A percentile compares a stretch with the other conserved stretches of the same genome.
Conservation (phyloP, 2,797 vertebrate species). For the Premnoplex brunnescens region DNA sequence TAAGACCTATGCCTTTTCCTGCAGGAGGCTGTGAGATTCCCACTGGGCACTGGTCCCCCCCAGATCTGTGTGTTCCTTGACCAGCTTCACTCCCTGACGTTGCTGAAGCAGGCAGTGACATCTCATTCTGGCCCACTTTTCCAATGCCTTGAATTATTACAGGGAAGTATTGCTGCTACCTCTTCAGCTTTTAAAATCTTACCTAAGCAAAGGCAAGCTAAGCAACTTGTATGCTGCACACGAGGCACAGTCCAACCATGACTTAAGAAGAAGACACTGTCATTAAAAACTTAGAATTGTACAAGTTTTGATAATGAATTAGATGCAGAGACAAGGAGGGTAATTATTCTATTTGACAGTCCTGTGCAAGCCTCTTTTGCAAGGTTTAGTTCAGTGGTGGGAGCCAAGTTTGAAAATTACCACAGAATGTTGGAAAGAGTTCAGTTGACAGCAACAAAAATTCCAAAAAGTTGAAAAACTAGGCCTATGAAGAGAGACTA, state of each 20-base stretch:
- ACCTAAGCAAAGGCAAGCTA: background rate
- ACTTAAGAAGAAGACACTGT: background rate
- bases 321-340: background rate
- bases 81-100: background rate
- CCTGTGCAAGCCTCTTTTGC: constrained; percentile 3
- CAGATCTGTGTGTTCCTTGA: background rate
- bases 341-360: constrained; percentile 14
- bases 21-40: background rate
- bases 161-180: background rate
- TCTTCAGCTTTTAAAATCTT: background rate
- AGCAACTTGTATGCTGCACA: background rate
- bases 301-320: background rate
- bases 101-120: background rate
- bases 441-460: background rate
- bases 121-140: background rate
- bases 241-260: background rate
- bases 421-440: background rate
- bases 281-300: background rate
- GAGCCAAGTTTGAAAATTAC: background rate
- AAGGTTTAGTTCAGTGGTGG: background rate
- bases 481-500: background rate
- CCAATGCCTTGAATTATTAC: background rate
- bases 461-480: background rate
- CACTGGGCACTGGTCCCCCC: background rate
- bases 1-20: background rate